phyloP scores from a whole-genome alignment of 2,797 vertebrate genomes.

The Danio kyathit region DNA sequence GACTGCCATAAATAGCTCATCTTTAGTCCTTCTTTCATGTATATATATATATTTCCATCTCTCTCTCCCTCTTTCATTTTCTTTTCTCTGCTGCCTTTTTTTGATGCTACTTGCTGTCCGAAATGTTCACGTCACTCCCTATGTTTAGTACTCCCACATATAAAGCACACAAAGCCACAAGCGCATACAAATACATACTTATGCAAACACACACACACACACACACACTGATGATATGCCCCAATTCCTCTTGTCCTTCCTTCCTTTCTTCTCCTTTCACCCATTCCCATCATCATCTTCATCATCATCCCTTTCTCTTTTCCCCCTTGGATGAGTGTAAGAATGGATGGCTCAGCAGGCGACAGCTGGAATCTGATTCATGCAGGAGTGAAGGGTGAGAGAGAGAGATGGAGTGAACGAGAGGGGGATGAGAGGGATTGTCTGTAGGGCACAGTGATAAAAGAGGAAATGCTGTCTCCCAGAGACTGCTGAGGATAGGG shows the following conservation, averaged over 20 bases:
- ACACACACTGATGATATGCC: slow-evolving; percentile 25
- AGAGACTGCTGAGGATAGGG: slow-evolving; percentile 55
- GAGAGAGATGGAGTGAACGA: slow-evolving; percentile 8
- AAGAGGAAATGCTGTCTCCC: slow-evolving; percentile 50
- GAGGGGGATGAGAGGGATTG: slow-evolving; percentile 40
- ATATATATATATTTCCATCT: slow-evolving; percentile 42
- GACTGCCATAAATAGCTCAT: slow-evolving; percentile 1
- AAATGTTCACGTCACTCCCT: slow-evolving; percentile 57
- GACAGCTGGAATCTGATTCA: slow-evolving; percentile 73
- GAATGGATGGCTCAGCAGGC: slow-evolving; percentile 62
- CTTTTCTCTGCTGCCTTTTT: slow-evolving; percentile 52
- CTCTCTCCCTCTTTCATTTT: slow-evolving; percentile 37
- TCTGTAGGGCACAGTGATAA: slow-evolving; percentile 55
- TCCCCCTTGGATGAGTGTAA: slow-evolving; percentile 62
- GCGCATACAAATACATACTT: slow-evolving; percentile 21
- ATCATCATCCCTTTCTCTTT: slow-evolving; percentile 64
- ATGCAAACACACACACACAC: slow-evolving; percentile 23
- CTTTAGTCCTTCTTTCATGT: slow-evolving; percentile 23
- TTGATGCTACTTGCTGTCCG: slow-evolving; percentile 42
- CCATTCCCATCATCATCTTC: slow-evolving; percentile 48
- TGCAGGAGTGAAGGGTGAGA: slow-evolving; percentile 47
- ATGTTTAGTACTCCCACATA: slow-evolving; percentile 29
- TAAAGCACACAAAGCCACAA: slow-evolving; percentile 43
- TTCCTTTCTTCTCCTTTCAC: slow-evolving; percentile 47
- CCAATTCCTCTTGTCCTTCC: slow-evolving; percentile 51